A percentile compares a stretch with the other conserved stretches of the same genome.
phyloP scores from a whole-genome alignment of 1,140 invertebrate genomes.

The Apolygus lucorum region DNA sequence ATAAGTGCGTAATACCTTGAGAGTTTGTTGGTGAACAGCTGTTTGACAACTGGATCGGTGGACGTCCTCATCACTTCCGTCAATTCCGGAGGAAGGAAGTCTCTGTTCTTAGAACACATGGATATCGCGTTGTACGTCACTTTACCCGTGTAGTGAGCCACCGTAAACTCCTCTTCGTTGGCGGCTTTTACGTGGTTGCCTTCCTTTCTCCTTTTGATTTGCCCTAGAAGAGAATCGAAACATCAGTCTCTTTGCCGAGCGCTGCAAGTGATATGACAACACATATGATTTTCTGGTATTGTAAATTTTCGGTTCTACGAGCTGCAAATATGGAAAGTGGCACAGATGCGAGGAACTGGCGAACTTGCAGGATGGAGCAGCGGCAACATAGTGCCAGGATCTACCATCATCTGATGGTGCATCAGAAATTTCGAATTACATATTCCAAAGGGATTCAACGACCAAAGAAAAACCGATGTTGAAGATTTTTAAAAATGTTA shows the following conservation, averaged over 20 bases:
- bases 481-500: no score
- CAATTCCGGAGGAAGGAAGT: slow-evolving; percentile 79
- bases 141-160: slow-evolving; percentile 77
- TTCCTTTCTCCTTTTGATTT: slow-evolving; percentile 42
- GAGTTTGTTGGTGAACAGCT: slow-evolving; percentile 73
- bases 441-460: no score
- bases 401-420: no score
- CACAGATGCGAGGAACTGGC: no score
- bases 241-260: neutral
- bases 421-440: no score
- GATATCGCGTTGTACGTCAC: slow-evolving; percentile 69
- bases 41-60: slow-evolving; percentile 56
- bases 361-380: no score
- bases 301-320: no score
- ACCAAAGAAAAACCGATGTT: no score
- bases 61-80: slow-evolving; percentile 73
- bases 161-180: slow-evolving; percentile 59
- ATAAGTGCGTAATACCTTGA: slow-evolving; percentile 43
- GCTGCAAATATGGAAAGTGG: no score
- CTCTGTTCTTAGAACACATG: slow-evolving; percentile 78
- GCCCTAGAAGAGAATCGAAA: slow-evolving; percentile 46
- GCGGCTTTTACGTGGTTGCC: slow-evolving; percentile 52
- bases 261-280: neutral
- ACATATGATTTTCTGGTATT: neutral
- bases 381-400: no score